Evolutionary conservation across 1,140 invertebrate species (phyloP), one percentile per base, ranked within the genome.

Genomic region (Aphaenogaster floridana): DNA sequence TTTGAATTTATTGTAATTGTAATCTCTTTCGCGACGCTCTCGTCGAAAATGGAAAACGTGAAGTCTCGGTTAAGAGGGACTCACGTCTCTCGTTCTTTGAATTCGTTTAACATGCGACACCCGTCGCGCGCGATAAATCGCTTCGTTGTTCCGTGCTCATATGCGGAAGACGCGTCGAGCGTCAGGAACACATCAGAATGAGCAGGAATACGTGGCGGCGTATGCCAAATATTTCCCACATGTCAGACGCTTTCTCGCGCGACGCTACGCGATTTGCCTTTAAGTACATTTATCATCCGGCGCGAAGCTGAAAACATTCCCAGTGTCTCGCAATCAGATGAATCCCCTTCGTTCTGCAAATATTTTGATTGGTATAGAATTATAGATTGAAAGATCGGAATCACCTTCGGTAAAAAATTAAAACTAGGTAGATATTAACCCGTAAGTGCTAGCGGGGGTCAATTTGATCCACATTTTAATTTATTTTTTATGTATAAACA

Each of bases 161-260:
- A 94, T 94, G 93, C 94, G 92, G 91, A 88, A 93, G 94, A 93
- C 93, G 93, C 93, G 93, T 91, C 91, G 91, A n/a, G 59, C 79
- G 93, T 87, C 90, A 92, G 93, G 94, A 89, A 88, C 86, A 52
- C 90, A 95, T 90, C 76, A 78, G 8, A 39, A 28, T 57, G 48
- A 81, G 78, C 17, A 81, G 36, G 13, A 45, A 61, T 17, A 77
- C 34, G 61, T 9, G 13, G 36, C n/a, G n/a, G 7, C 21, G 28
- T 15, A 34, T 34, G 17, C 7, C 21, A 28, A 61, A 78, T 34
- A 63, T 17, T 63, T 17, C 42, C 3, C 54, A 45, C 21, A 45
- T 45, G 11, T 17, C 11, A 28, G 34, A 39, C 9, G 4, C n/a
- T 8, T 54, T 71, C 3, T 64, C 63, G n/a, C 1, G 0, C 21